A percentile compares a stretch with the other conserved stretches of the same genome.
Evolutionary conservation across 2,113 vertebrate species (phyloP).

Genomic region (Urocolius indicus): DNA sequence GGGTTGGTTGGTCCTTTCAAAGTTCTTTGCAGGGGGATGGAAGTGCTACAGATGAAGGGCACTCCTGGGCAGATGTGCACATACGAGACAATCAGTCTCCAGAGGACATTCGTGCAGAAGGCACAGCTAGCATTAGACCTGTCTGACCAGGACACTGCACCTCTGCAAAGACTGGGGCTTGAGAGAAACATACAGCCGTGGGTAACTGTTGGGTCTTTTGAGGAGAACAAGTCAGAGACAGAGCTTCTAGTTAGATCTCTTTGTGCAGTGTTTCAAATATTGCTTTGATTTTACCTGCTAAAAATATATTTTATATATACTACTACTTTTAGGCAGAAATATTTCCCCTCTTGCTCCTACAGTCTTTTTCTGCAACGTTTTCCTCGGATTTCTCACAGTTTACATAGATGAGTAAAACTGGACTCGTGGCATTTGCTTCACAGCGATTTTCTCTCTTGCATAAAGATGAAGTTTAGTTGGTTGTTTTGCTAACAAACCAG

Average conservation of each 20-base stretch:
- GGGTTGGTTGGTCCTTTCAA: neutral
- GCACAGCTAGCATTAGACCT: neutral
- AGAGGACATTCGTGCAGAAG: neutral
- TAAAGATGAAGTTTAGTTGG: conserved; percentile 11
- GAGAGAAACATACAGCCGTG: neutral
- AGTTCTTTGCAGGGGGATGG: neutral
- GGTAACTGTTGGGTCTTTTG: neutral
- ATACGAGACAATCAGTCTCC: neutral
- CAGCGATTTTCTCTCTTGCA: conserved; percentile 10
- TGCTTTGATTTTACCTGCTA: neutral
- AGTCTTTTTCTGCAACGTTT: neutral
- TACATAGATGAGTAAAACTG: neutral
- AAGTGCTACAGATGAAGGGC: neutral
- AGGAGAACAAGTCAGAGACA: neutral
- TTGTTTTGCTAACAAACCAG: conserved; percentile 20
- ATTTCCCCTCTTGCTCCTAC: neutral
- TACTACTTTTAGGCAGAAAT: neutral
- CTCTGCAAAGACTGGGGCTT: neutral
- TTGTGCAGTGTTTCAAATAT: neutral
- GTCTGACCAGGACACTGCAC: neutral
- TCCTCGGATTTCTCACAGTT: neutral
- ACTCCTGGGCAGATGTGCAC: neutral
- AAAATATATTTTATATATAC: neutral
- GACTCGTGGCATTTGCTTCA: neutral
- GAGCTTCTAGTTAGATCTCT: neutral